phyloP scores from a whole-genome alignment of 2,797 vertebrate genomes.

The Ataeniobius toweri region DNA sequence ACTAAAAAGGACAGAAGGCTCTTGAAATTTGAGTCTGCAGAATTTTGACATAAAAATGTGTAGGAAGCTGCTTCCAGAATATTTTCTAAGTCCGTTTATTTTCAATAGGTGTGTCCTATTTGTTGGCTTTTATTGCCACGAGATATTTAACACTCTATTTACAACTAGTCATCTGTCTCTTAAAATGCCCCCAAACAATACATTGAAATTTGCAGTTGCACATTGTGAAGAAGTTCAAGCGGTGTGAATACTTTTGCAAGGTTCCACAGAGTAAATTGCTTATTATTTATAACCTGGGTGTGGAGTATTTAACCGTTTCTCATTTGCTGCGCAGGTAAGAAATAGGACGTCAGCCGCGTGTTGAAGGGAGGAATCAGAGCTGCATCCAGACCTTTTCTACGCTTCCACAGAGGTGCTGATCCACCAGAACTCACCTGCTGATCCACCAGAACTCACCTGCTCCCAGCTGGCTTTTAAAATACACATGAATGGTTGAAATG shows the following conservation, averaged over 20 bases:
- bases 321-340: constrained; percentile 65
- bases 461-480: constrained; percentile 16
- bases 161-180: neutral
- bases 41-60: neutral
- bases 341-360: constrained; percentile 36
- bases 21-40: neutral
- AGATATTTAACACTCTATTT: no score
- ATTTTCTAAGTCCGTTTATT: neutral
- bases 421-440: constrained; percentile 7
- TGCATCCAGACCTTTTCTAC: constrained; percentile 27
- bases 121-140: neutral
- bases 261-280: neutral
- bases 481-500: constrained; percentile 1
- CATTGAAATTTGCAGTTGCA: neutral
- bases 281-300: neutral
- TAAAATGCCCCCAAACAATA: neutral
- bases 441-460: constrained; percentile 6
- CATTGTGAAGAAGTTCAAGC: neutral
- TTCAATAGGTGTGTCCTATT: neutral
- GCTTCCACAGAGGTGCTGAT: constrained; percentile 24
- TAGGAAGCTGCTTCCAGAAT: neutral
- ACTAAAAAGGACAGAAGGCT: neutral
- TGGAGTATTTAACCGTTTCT: neutral
- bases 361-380: constrained; percentile 11
- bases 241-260: neutral